Conservation (phyloP, 1,140 invertebrate species). For the Tetramorium alpestre region DNA sequence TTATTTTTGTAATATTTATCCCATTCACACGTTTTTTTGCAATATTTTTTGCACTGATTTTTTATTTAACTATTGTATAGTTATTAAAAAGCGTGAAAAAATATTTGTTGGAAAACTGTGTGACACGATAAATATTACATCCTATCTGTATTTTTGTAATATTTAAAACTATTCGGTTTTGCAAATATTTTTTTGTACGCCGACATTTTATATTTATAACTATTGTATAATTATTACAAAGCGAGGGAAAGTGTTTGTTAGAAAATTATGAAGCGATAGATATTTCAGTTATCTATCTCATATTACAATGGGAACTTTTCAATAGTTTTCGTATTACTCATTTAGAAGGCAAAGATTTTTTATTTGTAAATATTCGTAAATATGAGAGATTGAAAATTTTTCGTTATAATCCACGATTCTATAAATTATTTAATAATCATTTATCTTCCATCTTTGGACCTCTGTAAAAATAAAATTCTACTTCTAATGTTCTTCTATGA, state of each 20-base stretch:
- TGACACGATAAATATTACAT: background rate
- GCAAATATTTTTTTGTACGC: background rate
- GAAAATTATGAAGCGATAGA: background rate
- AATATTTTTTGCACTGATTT: background rate
- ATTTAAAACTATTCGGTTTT: background rate
- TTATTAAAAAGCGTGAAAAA: background rate
- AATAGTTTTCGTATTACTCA: background rate
- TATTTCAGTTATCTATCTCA: background rate
- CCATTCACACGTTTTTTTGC: background rate
- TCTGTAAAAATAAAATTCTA: background rate
- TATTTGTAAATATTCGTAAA: background rate
- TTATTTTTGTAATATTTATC: conserved; percentile 15
- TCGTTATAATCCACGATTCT: background rate
- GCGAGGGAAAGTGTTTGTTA: background rate
- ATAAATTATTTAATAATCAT: conserved; percentile 22
- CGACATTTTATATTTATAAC: background rate
- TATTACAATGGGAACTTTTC: background rate
- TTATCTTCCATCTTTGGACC: background rate
- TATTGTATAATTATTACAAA: background rate
- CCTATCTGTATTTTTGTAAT: background rate
- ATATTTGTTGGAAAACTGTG: background rate
- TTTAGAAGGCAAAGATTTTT: conserved; percentile 8
- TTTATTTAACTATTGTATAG: background rate
- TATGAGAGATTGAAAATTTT: background rate
- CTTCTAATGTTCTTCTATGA: background rate